phyloP scores from a whole-genome alignment of 2,888 invertebrate species.

The Chrysolina americana region DNA sequence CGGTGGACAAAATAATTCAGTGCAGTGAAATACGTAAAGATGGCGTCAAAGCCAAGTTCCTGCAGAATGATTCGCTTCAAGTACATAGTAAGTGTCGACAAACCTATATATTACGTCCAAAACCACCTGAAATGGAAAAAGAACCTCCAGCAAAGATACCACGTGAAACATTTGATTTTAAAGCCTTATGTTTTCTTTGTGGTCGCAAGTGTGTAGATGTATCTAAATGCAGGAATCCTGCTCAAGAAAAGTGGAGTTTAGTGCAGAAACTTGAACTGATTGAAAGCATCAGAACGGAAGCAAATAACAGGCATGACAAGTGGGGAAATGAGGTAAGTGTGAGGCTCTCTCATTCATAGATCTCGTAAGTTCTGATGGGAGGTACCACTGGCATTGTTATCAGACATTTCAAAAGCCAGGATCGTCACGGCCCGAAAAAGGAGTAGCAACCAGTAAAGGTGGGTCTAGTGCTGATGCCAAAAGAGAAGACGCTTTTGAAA shows the following conservation, averaged over 20 bases:
- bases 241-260: slow-evolving; percentile 20
- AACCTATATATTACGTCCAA: slow-evolving; percentile 29
- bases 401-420: slow-evolving; percentile 24
- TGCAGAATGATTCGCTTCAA: slow-evolving; percentile 30
- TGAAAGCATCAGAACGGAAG: slow-evolving; percentile 28
- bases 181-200: slow-evolving; percentile 22
- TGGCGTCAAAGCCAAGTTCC: slow-evolving; percentile 30
- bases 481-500: slow-evolving; percentile 27
- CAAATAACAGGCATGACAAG: slow-evolving; percentile 31
- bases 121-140: slow-evolving; percentile 28
- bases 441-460: slow-evolving; percentile 18
- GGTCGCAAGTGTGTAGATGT: slow-evolving; percentile 22
- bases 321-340: slow-evolving; percentile 30
- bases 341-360: slow-evolving; percentile 33
- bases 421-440: slow-evolving; percentile 22
- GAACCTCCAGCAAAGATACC: slow-evolving; percentile 21
- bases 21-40: slow-evolving; percentile 31
- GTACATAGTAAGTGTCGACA: slow-evolving; percentile 29
- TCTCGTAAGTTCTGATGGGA: slow-evolving; percentile 33
- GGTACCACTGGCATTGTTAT: slow-evolving; percentile 21
- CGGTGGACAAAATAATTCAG: slow-evolving; percentile 9
- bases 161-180: slow-evolving; percentile 3
- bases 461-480: slow-evolving; percentile 25
- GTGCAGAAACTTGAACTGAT: slow-evolving; percentile 26
- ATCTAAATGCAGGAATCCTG: slow-evolving; percentile 17